Conservation (phyloP, 2,797 vertebrate species). For the Valencia hispanica region DNA sequence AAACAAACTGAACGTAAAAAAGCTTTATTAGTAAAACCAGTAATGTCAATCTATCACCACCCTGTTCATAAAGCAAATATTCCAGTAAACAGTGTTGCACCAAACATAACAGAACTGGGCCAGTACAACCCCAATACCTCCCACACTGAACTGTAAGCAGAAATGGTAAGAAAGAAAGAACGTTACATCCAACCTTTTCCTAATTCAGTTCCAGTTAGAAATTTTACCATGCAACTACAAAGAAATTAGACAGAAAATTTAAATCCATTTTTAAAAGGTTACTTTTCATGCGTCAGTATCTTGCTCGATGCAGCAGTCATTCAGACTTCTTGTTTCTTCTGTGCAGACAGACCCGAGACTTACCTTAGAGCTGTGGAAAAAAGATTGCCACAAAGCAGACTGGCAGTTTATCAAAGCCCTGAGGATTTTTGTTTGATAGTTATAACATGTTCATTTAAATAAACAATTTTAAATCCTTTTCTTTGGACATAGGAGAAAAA, state of each 20-base stretch:
- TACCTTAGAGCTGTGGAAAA: slow-evolving; percentile 68
- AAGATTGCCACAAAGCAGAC: slow-evolving; percentile 23
- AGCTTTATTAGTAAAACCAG: slow-evolving; percentile 36
- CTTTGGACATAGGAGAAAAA: neutral
- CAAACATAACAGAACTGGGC: neutral
- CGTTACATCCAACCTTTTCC: too few species aligned
- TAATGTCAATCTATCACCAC: neutral
- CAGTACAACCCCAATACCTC: neutral
- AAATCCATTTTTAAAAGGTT: neutral
- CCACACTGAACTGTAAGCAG: neutral
- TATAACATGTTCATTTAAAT: neutral
- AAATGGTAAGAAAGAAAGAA: too few species aligned
- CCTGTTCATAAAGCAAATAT: neutral
- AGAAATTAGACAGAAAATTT: neutral
- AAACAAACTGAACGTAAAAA: slow-evolving; percentile 11
- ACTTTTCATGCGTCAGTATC: slow-evolving; percentile 6
- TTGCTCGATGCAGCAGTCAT: neutral
- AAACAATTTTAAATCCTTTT: neutral
- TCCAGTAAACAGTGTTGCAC: neutral
- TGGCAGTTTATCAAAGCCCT: neutral
- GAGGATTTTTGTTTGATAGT: neutral
- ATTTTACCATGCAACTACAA: too few species aligned
- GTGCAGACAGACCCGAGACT: slow-evolving; percentile 57
- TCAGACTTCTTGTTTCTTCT: slow-evolving; percentile 6
- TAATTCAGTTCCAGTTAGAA: neutral